Evolutionary conservation across 64 coral and sea anemone genomes (phyloP), one percentile per base, ranked within the genome.

Genomic region (Acropora yongei): DNA sequence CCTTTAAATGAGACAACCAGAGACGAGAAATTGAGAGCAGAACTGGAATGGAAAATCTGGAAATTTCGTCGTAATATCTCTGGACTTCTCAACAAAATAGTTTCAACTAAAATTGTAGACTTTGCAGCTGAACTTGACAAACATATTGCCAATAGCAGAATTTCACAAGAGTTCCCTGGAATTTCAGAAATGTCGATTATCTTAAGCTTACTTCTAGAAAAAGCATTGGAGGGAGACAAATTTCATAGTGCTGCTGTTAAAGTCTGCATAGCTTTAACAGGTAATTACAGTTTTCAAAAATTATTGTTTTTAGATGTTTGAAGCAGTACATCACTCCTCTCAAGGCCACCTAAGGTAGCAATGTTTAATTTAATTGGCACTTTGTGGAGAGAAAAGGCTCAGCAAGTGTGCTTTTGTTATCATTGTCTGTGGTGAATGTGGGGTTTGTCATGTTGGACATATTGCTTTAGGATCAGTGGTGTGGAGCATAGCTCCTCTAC

Each of bases 1-100:
- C 86, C 86, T n/a, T n/a, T 78, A 18, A 76, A 88, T 88, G 86
- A 88, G 76, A 88, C 55, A 18, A 65, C 73, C 9, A 80, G 66
- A 19, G 91, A 93, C 30, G 71, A 87, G 42, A 74, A 57, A 53
- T 71, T 87, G 41, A 93, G 91, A 71, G 86, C 82, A 47, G 94
- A 95, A 74, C 77, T 95, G 7, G 80, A 84, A 47, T 95, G 94
- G 94, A 84, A 95, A 58, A 95, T 91, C 51, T 95, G 94, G 94
- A 91, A 91, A 80, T 90, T 95, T 20, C 76, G 91, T 75, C 74
- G 94, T 14, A 80, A 87, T 72, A 50, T 95, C 16, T 91, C 88
- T 42, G 91, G 81, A 91, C 16, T 95, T 45, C 30, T 95, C 9
- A 84, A 87, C 44, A 87, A 53, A 60, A 77, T 88, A 13, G 49